Conservation (phyloP, 1,140 invertebrate species). For the Drosophila nikananu region DNA sequence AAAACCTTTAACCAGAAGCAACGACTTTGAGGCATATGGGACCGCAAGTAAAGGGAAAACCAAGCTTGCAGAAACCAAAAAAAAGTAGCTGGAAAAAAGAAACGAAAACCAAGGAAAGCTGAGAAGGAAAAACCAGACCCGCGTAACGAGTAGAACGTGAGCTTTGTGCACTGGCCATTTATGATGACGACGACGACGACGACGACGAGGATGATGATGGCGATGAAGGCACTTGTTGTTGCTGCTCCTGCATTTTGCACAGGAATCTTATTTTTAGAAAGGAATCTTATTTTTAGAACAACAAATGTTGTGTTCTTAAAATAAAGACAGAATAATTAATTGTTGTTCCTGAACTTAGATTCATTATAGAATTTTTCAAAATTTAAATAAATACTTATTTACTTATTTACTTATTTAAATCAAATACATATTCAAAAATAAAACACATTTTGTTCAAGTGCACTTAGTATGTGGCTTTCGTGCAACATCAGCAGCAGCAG, state of each 20-base stretch:
- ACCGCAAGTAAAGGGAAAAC: constrained; percentile 42
- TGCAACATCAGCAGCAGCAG: constrained; percentile 71
- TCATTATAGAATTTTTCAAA: no score
- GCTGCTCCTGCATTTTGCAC: constrained; percentile 45
- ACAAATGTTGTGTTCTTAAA: neutral
- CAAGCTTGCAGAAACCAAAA: constrained; percentile 32
- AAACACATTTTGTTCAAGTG: constrained; percentile 17
- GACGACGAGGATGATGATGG: constrained; percentile 30
- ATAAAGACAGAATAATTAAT: no score
- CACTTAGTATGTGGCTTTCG: constrained; percentile 19
- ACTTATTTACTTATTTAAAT: neutral
- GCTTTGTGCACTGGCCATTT: constrained; percentile 66
- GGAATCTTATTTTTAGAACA: neutral
- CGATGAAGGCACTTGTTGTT: constrained; percentile 67
- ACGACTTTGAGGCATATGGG: constrained; percentile 72
- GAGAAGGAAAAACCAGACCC: constrained; percentile 37
- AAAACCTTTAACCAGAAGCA: constrained; percentile 78
- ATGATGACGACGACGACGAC: constrained; percentile 51
- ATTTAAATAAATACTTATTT: no score
- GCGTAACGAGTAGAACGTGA: constrained; percentile 76
- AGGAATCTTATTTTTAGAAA: neutral
- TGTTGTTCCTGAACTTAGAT: neutral
- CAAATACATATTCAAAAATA: no score
- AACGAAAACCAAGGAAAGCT: constrained; percentile 8
- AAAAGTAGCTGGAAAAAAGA: constrained; percentile 1